These are phyloP conservation scores for Lypha dubia DNA, from an alignment of 2,888 invertebrate species.

Conservation along the genomic window DNA sequence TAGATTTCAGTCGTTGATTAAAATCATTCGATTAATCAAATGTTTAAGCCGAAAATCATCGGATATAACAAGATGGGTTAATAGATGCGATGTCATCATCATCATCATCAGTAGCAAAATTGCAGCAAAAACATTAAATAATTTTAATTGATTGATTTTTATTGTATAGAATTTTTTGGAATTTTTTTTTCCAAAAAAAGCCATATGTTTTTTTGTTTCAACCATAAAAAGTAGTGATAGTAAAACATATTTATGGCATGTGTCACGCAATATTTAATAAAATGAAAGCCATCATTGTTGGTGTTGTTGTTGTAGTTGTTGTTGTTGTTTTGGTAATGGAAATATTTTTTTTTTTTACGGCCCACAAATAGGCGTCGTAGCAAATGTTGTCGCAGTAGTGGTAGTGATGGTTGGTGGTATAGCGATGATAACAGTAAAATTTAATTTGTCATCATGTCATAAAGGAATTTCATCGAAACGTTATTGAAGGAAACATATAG, in stretches of 20 bases:
- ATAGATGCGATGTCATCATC: conserved; percentile 83
- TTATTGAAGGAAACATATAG: background rate
- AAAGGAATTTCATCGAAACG: conserved; percentile 28
- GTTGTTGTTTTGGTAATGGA: conserved; percentile 23
- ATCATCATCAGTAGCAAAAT: conserved; percentile 80
- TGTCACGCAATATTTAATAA: conserved; percentile 73
- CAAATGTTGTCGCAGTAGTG: background rate
- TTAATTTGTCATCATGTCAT: conserved; percentile 64
- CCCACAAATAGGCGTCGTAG: conserved; percentile 27
- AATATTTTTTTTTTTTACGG: background rate
- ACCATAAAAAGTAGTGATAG: conserved; percentile 27
- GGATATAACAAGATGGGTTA: conserved; percentile 83
- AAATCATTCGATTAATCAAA: conserved; percentile 59
- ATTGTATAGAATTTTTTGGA: conserved; percentile 27
- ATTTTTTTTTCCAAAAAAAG: conserved; percentile 14
- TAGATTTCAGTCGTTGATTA: conserved; percentile 70
- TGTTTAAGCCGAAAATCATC: conserved; percentile 82
- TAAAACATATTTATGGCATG: conserved; percentile 63
- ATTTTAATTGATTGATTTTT: conserved; percentile 59
- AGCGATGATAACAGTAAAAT: conserved; percentile 12
- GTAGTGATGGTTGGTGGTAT: background rate
- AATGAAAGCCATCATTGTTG: conserved; percentile 64
- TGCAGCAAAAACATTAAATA: conserved; percentile 74
- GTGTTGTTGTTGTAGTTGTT: conserved; percentile 13
- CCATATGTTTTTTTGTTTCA: conserved; percentile 19